Conservation (phyloP, 2,113 vertebrate genomes). For the Plestiodon gilberti region DNA sequence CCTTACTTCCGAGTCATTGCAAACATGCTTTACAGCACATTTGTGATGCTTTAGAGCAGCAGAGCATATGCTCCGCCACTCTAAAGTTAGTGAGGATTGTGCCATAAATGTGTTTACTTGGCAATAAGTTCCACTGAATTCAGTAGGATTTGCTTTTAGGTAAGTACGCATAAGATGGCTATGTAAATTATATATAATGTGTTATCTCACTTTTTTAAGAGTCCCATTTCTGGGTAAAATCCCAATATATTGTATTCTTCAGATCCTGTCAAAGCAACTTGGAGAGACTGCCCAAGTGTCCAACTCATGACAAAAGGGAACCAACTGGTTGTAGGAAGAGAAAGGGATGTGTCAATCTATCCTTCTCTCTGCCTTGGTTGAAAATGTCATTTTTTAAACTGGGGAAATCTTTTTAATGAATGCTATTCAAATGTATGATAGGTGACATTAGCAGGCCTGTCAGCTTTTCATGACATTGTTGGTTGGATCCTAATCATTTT, state of each 20-base stretch:
- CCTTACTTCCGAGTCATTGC: no score
- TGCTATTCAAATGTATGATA: conserved; percentile 49
- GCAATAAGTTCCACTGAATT: neutral
- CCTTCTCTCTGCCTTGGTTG: conserved; percentile 12
- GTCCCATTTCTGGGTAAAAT: neutral
- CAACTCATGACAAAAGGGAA: neutral
- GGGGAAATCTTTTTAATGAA: conserved; percentile 54
- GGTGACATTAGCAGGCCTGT: conserved; percentile 48
- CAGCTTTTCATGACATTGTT: conserved; percentile 9
- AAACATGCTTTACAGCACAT: no score
- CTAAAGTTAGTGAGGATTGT: no score
- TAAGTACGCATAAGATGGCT: neutral
- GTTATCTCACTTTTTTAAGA: conserved; percentile 10
- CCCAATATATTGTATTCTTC: neutral
- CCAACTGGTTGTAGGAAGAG: neutral
- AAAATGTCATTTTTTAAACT: conserved; percentile 62
- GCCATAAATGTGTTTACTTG: neutral
- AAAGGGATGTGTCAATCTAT: neutral
- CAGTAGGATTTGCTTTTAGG: neutral
- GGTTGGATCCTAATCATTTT: conserved; percentile 30
- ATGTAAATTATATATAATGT: neutral
- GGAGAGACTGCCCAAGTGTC: neutral
- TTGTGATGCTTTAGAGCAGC: no score
- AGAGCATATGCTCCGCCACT: no score
- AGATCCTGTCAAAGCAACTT: conserved; percentile 4